Base-by-base conservation (phyloP, 2,888 invertebrate genomes). In the Theretra japonica region DNA sequence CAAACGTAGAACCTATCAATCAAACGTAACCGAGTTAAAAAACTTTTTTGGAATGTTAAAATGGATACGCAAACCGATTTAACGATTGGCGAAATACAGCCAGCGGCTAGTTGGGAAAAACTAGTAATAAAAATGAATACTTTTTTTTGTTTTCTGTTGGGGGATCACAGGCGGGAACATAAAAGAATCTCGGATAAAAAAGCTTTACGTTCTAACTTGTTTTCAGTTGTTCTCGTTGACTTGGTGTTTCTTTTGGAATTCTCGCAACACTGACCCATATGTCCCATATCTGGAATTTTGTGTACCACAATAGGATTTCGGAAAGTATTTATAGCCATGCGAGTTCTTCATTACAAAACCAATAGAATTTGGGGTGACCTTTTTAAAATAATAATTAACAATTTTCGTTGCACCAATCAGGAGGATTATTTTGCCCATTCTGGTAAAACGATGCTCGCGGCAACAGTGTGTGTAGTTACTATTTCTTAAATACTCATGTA, bases 11-110 rank as follows among this genome's bases (percentile, higher is more conserved):
- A 21, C 58, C 58, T 70, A 65, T 65, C 65, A 65, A 65, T 65
- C 78, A 77, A 76, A 75, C 73, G 73, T 75, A 71, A 74, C 76
- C 69, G 75, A 69, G 65, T 65, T 74, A 73, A 70, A 70, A 28
- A 58, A 48, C 21, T 23, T 70, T 78, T 76, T 71, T 75, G 68
- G 73, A 57, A 74, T 74, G 76, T 73, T 75, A 75, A 71, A 75
- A 75, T 75, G 33, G 69, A 75, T 75, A 76, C 48, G 65, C 74
- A 75, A 76, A 69, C 72, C 75, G 75, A 79, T 79, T 79, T 71
- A 76, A 75, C 75, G 76, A 77, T 75, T 60, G 74, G 53, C 70
- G 68, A 74, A 76, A 78, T 76, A 78, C 72, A 76, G 74, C 57
- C 65, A 75, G 76, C 72, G 75, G 79, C 71, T 72, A 70, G 57